Evolutionary conservation across 2,888 invertebrate genomes (phyloP), one percentile per base, ranked within the genome.

Genomic region (Temnothorax rugatulus): DNA sequence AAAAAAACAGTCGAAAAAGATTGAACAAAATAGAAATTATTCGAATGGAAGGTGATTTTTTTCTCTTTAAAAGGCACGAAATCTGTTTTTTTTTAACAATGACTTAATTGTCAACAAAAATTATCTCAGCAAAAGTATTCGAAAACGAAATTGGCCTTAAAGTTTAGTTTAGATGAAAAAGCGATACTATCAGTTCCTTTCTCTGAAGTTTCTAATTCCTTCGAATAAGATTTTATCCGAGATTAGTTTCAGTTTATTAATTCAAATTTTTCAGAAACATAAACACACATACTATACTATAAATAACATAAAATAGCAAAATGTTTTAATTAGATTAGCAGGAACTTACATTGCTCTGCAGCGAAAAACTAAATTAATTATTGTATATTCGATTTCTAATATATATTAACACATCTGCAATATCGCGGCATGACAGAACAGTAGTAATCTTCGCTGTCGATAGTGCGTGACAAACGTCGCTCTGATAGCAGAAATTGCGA

Each of bases 401-500:
- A 47, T 71, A 34, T 71, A 34, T 66, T 77, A 64, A 66, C 25
- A 54, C 25, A 41, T 52, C 18, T 25, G 15, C 25, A 73, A 47
- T 15, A 71, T 47, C 34, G 44, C 44, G 15, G 15, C 54, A 29
- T 3, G 44, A 61, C 47, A 59, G 21, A 61, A 50, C 5, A 9
- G 18, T 18, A 50, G 4, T 68, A 34, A 71, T 81, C 59, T 73
- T 47, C 73, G 59, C 38, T 59, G 47, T 73, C 73, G 25, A 81
- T 81, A 61, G 73, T 25, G 73, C 73, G 50, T 81, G 38, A 73
- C 79, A 61, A 79, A 38, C 47, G 71, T 71, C 73, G 59, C 47
- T 38, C 18, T n/a, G 15, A 59, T 57, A 44, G 34, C 21, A 59
- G n/a, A 21, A 47, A 61, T 71, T 21, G 47, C 71, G 8, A 81